These are phyloP conservation scores for Rhinella marina DNA, from an alignment of 2,797 vertebrate species.

Conservation along the genomic window DNA sequence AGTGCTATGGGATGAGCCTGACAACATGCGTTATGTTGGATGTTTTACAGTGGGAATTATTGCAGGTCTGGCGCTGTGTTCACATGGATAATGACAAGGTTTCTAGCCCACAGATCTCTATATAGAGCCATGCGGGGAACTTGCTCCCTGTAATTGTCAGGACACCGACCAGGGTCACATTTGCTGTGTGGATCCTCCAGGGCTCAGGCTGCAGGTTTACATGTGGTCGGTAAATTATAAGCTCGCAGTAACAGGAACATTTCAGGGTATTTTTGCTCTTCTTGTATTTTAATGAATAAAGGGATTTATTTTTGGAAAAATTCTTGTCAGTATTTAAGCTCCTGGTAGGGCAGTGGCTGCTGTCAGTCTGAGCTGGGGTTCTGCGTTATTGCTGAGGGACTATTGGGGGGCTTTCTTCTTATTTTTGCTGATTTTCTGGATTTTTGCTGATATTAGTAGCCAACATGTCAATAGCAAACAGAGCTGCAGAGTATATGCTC, in stretches of 20 bases:
- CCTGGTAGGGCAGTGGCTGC: neutral
- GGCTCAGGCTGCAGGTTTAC: neutral
- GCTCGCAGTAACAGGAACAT: neutral
- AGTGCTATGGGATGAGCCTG: neutral
- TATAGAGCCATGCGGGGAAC: slow-evolving; percentile 25
- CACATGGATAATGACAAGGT: slow-evolving; percentile 46
- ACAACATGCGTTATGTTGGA: neutral
- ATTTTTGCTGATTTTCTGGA: neutral
- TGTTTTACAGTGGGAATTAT: neutral
- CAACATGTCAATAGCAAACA: slow-evolving; percentile 89
- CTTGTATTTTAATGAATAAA: slow-evolving; percentile 21
- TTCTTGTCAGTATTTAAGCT: slow-evolving; percentile 24
- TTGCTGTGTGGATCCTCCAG: neutral
- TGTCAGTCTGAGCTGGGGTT: neutral
- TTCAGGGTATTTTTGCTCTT: slow-evolving; percentile 9
- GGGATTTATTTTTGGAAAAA: slow-evolving; percentile 40
- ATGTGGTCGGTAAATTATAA: slow-evolving; percentile 54
- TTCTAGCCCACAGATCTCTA: slow-evolving; percentile 11
- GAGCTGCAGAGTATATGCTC: slow-evolving; percentile 90
- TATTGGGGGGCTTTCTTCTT: neutral
- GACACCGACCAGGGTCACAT: neutral
- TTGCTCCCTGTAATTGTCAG: slow-evolving; percentile 44
- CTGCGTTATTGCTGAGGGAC: neutral
- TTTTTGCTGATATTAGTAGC: neutral
- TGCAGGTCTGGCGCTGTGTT: neutral